Conservation (phyloP, 2,888 invertebrate species). For the Noctua fimbriata region DNA sequence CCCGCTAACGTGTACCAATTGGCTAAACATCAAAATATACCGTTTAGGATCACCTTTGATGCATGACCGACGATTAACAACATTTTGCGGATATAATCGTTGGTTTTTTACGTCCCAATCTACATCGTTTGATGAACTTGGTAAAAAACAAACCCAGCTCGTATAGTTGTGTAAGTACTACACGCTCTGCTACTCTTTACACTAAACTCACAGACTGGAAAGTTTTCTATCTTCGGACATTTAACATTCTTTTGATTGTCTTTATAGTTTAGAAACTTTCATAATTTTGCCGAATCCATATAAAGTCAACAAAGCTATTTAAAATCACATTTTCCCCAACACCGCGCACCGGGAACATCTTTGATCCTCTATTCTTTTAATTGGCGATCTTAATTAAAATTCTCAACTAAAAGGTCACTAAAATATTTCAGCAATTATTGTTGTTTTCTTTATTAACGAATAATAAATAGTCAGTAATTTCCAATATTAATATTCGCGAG, state of each 20-base stretch:
- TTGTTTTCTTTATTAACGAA: slow-evolving; percentile 42
- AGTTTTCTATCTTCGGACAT: slow-evolving; percentile 13
- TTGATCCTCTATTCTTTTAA: slow-evolving; percentile 36
- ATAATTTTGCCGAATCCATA: slow-evolving; percentile 27
- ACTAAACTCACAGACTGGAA: slow-evolving; percentile 25
- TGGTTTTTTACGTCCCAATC: slow-evolving; percentile 7
- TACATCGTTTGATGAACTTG: slow-evolving; percentile 30
- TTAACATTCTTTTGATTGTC: not conserved
- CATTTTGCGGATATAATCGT: slow-evolving; percentile 31
- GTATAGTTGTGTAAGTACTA: not conserved
- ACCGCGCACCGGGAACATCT: slow-evolving; percentile 10
- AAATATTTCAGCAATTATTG: slow-evolving; percentile 55
- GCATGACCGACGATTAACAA: slow-evolving; percentile 50
- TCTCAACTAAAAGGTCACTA: slow-evolving; percentile 47
- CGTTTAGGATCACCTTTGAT: slow-evolving; percentile 31
- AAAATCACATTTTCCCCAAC: not conserved
- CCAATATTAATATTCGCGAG: slow-evolving; percentile 41
- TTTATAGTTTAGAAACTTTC: slow-evolving; percentile 16
- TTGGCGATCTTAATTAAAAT: slow-evolving; percentile 55
- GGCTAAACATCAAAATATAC: slow-evolving; percentile 25
- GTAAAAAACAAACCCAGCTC: slow-evolving; percentile 25
- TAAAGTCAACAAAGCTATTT: slow-evolving; percentile 12
- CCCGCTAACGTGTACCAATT: slow-evolving; percentile 34
- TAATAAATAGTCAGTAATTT: slow-evolving; percentile 53
- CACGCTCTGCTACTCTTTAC: slow-evolving; percentile 42